Evolutionary conservation across 2,113 vertebrate genomes (phyloP).

Genomic region (Cryptotis parvus): DNA sequence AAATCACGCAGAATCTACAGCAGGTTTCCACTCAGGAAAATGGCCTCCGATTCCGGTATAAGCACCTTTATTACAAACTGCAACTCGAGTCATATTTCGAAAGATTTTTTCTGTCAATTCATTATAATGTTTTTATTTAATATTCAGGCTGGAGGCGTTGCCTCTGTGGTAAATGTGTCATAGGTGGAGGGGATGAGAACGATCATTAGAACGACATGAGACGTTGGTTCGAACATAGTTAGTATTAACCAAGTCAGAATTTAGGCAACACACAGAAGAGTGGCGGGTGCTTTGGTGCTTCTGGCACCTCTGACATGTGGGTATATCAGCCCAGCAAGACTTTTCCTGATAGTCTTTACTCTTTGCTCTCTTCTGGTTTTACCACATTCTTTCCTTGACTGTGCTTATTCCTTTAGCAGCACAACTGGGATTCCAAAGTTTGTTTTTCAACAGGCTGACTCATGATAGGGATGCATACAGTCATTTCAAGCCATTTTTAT

Average conservation of each 20-base stretch:
- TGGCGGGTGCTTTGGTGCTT: neutral
- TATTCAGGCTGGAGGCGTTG: neutral
- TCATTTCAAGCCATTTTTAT: neutral
- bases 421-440: constrained; percentile 43
- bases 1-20: neutral
- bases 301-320: neutral
- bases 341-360: neutral
- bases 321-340: neutral
- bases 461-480: neutral
- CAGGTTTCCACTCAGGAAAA: constrained; percentile 19
- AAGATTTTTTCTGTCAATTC: neutral
- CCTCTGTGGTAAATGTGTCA: neutral
- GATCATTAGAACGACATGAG: neutral
- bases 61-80: neutral
- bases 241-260: neutral
- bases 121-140: neutral
- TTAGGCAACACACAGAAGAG: neutral
- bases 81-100: constrained; percentile 22
- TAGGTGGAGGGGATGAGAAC: neutral
- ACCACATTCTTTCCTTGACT: constrained; percentile 3
- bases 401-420: constrained; percentile 28
- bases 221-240: neutral
- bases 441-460: constrained; percentile 21
- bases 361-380: neutral
- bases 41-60: constrained; percentile 31